phyloP scores from a whole-genome alignment of 1,140 invertebrate genomes.

The Hesperophylax magnus region DNA sequence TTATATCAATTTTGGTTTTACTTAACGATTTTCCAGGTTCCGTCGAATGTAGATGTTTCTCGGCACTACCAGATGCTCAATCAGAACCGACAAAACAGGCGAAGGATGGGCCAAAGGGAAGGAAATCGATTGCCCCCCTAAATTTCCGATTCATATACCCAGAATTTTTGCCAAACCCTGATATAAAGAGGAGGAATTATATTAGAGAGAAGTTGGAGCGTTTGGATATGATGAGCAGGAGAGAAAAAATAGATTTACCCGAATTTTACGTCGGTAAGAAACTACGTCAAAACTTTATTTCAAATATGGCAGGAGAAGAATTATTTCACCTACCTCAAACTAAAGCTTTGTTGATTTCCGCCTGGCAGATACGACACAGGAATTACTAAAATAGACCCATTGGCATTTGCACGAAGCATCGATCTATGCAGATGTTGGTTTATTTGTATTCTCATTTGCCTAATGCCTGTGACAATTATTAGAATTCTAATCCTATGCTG shows the following conservation, averaged over 20 bases:
- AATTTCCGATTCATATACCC: conserved; percentile 87
- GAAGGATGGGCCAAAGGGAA: conserved; percentile 44
- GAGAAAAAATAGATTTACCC: conserved; percentile 89
- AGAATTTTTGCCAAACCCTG: conserved; percentile 94
- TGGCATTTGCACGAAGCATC: conserved; percentile 38
- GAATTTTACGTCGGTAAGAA: conserved; percentile 96
- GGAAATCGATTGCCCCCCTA: conserved; percentile 50
- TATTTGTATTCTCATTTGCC: conserved; percentile 14
- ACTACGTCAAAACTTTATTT: conserved; percentile 3
- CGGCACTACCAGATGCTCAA: conserved; percentile 60
- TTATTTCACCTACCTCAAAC: background rate
- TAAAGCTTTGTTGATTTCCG: background rate
- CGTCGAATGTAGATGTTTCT: conserved; percentile 61
- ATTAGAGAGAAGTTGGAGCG: conserved; percentile 92
- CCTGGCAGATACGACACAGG: conserved; percentile 1
- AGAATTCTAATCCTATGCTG: conserved; percentile 1
- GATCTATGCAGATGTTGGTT: conserved; percentile 30
- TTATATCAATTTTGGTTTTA: background rate
- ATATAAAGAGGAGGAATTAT: conserved; percentile 82
- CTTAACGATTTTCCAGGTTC: conserved; percentile 26
- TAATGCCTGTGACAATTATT: conserved; percentile 23
- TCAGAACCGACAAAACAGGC: conserved; percentile 53
- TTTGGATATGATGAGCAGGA: conserved; percentile 91
- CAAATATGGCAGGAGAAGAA: background rate
- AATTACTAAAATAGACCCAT: conserved; percentile 39